Evolutionary conservation across 1,140 invertebrate genomes (phyloP).

Genomic region (Camponotus vicinus): DNA sequence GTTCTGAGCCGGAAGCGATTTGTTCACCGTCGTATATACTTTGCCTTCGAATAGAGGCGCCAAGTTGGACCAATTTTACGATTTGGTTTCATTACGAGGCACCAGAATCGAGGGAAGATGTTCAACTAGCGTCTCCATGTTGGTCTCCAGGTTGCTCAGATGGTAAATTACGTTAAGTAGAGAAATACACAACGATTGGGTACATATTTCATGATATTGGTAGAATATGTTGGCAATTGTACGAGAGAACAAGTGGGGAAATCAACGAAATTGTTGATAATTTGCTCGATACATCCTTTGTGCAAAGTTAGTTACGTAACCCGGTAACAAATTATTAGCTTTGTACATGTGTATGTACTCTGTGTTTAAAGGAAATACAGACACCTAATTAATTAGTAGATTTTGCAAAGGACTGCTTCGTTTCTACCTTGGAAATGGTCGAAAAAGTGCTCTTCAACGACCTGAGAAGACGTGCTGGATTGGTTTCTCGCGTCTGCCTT

Average conservation of each 20-base stretch:
- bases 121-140: not conserved
- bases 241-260: not conserved
- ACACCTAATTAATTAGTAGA: slow-evolving; percentile 1
- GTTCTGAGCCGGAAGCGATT: slow-evolving; percentile 29
- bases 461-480: not conserved
- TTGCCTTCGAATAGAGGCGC: slow-evolving; percentile 22
- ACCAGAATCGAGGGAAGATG: not conserved
- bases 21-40: slow-evolving; percentile 24
- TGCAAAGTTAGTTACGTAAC: slow-evolving; percentile 6
- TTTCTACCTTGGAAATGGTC: slow-evolving; percentile 45
- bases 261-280: not conserved
- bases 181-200: not conserved
- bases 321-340: slow-evolving; percentile 17
- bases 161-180: not conserved
- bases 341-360: not conserved
- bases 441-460: slow-evolving; percentile 36
- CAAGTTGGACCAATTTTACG: slow-evolving; percentile 1
- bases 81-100: not conserved
- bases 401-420: not conserved
- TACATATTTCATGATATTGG: slow-evolving; percentile 1
- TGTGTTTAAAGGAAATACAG: not conserved
- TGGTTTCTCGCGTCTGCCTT: slow-evolving; percentile 15
- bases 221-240: not conserved
- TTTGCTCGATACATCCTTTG: not conserved
- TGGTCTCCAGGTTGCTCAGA: not conserved